Evolutionary conservation across 2,113 vertebrate genomes (phyloP).

Genomic region (Hyperoodon ampullatus): DNA sequence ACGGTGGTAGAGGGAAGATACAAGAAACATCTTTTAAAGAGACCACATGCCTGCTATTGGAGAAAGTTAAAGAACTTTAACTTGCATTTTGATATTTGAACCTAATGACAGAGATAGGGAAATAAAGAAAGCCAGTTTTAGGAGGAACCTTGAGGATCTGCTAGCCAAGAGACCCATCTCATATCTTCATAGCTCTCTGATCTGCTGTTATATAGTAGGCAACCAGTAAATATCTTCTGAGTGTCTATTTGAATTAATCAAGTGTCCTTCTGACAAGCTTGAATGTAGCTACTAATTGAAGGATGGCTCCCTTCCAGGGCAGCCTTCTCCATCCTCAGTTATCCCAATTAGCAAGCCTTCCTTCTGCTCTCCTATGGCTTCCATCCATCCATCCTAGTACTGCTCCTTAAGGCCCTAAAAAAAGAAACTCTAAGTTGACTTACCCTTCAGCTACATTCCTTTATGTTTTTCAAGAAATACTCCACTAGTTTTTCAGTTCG

Average conservation of each 20-base stretch:
- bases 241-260: neutral
- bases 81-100: neutral
- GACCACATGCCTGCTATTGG: neutral
- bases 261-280: neutral
- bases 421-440: neutral
- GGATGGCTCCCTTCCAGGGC: neutral
- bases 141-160: neutral
- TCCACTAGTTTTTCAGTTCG: neutral
- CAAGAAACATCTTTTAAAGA: neutral
- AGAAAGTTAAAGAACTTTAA: neutral
- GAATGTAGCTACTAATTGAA: neutral
- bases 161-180: neutral
- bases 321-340: neutral
- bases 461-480: neutral
- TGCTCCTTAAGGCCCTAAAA: neutral
- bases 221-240: neutral
- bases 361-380: neutral
- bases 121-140: neutral
- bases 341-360: neutral
- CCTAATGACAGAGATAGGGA: neutral
- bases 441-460: rapidly evolving
- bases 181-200: neutral
- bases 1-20: neutral
- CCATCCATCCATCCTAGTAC: neutral
- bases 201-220: neutral